These are phyloP conservation scores for Halictus ligatus DNA, from an alignment of 2,888 invertebrate species.

Conservation along the genomic window DNA sequence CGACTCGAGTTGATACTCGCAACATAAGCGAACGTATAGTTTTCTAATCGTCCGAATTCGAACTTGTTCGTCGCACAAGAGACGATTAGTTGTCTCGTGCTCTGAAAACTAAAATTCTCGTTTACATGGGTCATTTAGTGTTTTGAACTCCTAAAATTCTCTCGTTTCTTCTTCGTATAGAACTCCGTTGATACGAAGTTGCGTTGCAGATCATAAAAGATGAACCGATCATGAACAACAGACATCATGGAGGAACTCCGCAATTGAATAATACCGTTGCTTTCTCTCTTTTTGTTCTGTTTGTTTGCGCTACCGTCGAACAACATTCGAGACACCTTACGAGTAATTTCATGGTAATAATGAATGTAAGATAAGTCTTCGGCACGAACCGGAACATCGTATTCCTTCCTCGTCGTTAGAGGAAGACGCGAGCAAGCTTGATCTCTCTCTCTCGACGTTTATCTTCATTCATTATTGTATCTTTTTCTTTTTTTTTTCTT, in stretches of 20 bases:
- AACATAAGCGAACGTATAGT: not conserved
- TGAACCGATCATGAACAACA: not conserved
- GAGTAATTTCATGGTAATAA: conserved; percentile 66
- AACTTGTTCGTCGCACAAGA: not conserved
- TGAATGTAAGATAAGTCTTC: conserved; percentile 76
- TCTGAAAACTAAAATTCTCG: not conserved
- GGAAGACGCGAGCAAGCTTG: conserved; percentile 47
- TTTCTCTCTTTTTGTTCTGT: conserved; percentile 20
- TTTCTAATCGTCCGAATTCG: not conserved
- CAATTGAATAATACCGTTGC: conserved; percentile 48
- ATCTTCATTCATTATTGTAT: conserved; percentile 77
- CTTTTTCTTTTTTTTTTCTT: conserved; percentile 26
- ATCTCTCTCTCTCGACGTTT: conserved; percentile 70
- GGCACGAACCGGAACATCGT: conserved; percentile 71
- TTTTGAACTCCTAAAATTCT: conserved; percentile 17
- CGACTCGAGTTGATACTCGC: not conserved
- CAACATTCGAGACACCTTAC: conserved; percentile 34
- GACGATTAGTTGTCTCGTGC: not conserved
- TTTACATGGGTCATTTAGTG: conserved; percentile 5
- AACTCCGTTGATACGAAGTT: conserved; percentile 21
- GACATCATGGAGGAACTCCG: conserved; percentile 5
- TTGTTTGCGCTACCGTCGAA: conserved; percentile 2
- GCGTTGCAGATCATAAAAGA: conserved; percentile 34
- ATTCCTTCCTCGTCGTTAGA: conserved; percentile 57
- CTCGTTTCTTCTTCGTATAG: conserved; percentile 5